A percentile compares a stretch with the other conserved stretches of the same genome.
These are phyloP conservation scores for Austrofundulus limnaeus DNA, from an alignment of 2,113 vertebrate genomes.

Conservation along the genomic window DNA sequence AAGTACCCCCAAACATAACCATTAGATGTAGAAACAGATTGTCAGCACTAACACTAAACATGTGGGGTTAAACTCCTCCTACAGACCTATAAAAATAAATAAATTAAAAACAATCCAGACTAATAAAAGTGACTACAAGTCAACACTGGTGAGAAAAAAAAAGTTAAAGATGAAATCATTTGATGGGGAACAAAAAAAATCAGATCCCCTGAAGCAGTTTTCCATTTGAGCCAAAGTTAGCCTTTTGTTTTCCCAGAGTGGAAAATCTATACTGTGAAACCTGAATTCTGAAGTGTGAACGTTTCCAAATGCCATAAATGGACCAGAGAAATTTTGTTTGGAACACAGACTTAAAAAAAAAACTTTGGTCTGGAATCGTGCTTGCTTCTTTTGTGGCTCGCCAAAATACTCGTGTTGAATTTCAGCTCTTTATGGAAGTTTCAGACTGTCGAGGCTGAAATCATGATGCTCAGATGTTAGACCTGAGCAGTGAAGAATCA, in stretches of 20 bases:
- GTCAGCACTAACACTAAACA: conserved; percentile 70
- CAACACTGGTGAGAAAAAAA: no score
- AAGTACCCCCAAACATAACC: conserved; percentile 29
- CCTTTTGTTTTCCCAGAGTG: conserved; percentile 3
- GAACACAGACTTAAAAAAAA: conserved; percentile 17
- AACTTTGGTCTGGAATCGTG: conserved; percentile 21
- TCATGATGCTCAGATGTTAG: conserved; percentile 25
- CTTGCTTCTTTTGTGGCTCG: conserved; percentile 7
- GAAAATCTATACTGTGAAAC: conserved; percentile 3
- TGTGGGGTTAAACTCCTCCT: conserved; percentile 43
- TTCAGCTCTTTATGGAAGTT: conserved; percentile 10
- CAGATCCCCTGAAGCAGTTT: background rate
- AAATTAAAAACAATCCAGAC: background rate
- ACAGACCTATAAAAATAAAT: background rate
- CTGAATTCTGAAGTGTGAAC: conserved; percentile 12
- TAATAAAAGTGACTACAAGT: no score
- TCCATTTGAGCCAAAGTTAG: background rate
- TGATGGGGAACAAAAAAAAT: background rate
- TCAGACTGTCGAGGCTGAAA: conserved; percentile 1
- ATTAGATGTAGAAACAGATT: conserved; percentile 47
- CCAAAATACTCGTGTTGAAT: conserved; percentile 11
- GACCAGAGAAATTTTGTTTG: conserved; percentile 17
- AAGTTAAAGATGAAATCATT: background rate
- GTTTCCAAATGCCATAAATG: conserved; percentile 4
- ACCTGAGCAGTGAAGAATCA: conserved; percentile 34